Base-by-base conservation (phyloP, 2,797 vertebrate species). In the Vipera ursinii region DNA sequence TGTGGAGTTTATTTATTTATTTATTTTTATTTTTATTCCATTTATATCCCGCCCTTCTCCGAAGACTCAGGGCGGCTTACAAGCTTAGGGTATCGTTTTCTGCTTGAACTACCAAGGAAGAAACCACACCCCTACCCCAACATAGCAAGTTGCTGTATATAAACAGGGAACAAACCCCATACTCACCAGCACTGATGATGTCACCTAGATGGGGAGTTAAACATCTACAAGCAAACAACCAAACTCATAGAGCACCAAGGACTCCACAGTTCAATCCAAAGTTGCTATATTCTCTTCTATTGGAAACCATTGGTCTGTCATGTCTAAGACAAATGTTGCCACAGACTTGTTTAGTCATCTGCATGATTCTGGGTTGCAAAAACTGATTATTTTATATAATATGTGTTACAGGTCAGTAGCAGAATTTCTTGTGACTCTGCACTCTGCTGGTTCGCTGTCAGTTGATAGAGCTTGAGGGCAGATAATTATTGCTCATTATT, bases 361-460 rank as follows among this genome's bases (percentile, higher is more conserved):
- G 26, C 32, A 38, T n/a, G 32, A 17, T 63, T 95, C 53, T 26
- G 86, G 82, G 44, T 20, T 65, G 91, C 63, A 48, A 89, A 95
- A 56, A 91, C 91, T 26, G 3, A 60, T 93, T 93, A 1, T 91
- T 93, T 44, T 92, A 2, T 78, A 91, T 87, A 94, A 92, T 91
- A 57, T 59, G 28, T 89, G 88, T 86, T 85, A 28, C 12, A 92
- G 2, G 38, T 55, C 92, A 56, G 24, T 26, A 44, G 56, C 13
- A 48, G 17, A 65, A 48, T 56, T 57, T 24, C 48, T 63, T 86
- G n/a, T 53, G n/a, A 32, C 86, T 91, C 53, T 73, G 56, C n/a
- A 26, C 12, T 69, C 2, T 90, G 26, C 78, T 90, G 63, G 78
- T 26, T 73, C n/a, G 15, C 48, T 69, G 82, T 15, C 91, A 90